Percentiles rank a stretch among this genome's conserved stretches.
Evolutionary conservation across 2,888 invertebrate genomes (phyloP).

Genomic region (Dinocampus coccinellae): DNA sequence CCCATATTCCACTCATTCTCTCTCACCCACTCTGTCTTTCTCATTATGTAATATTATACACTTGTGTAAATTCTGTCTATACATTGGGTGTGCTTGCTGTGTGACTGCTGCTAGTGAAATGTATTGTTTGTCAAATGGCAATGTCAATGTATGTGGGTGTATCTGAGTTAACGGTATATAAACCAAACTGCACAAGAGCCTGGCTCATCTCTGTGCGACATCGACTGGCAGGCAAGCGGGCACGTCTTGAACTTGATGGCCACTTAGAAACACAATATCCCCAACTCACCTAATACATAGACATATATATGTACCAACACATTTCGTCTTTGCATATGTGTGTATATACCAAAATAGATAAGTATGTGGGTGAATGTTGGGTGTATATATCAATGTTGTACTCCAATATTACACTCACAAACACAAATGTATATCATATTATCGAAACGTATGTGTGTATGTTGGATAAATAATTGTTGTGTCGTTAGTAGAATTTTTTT

Average conservation of each 20-base stretch:
- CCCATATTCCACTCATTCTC: too few relatives aligned
- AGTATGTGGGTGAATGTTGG: too few relatives aligned
- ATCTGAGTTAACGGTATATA: conserved; percentile 2
- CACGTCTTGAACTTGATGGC: conserved; percentile 45
- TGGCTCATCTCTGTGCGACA: conserved; percentile 28
- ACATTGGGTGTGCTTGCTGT: background rate
- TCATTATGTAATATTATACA: too few relatives aligned
- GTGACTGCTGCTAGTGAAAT: background rate
- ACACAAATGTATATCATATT: conserved; percentile 24
- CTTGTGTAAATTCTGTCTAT: too few relatives aligned
- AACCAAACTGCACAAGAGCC: background rate
- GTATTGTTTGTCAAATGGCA: conserved; percentile 25
- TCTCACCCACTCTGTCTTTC: too few relatives aligned
- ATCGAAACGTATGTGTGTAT: conserved; percentile 29
- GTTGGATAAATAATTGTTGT: conserved; percentile 31
- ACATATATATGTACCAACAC: conserved; percentile 27
- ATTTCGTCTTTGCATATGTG: too few relatives aligned
- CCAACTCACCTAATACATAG: conserved; percentile 24
- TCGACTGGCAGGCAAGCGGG: conserved; percentile 35
- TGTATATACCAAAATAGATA: background rate
- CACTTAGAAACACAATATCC: conserved; percentile 46
- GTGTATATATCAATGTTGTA: too few relatives aligned
- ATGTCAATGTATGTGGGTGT: conserved; percentile 12
- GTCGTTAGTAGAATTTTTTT: too few relatives aligned
- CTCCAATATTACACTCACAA: background rate